Evolutionary conservation across 2,113 vertebrate species (phyloP), one percentile per base, ranked within the genome.

Genomic region (Anser cygnoides): DNA sequence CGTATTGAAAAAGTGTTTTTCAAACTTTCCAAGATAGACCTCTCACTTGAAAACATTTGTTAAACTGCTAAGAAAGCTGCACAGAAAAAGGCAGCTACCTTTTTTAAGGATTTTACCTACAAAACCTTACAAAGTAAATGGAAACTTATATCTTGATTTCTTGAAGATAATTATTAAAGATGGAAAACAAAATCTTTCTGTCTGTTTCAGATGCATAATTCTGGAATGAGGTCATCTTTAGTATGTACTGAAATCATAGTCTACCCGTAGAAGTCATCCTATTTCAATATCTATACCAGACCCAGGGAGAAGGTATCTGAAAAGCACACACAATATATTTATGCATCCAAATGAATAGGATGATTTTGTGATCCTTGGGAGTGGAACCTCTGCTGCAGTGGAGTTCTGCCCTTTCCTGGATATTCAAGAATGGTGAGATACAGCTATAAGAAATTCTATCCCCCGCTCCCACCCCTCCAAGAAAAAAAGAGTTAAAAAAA

Each of bases 31-130:
- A 28, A 76, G 35, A 13, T 85, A 76, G 20, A 49, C 46, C 18
- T 81, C 33, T 78, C 29, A 61, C 62, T 92, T 83, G n/a, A 83
- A 96, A 93, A 67, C 3, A 44, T 33, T 63, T 91, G 84, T 83
- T 93, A 3, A 87, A 68, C 29, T 39, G 22, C 10, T 78, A 76
- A n/a, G 46, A 95, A 92, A 84, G 61, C 3, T 25, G 5, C 10
- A 65, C 22, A 73, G 57, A 72, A 91, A 71, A 78, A 89, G 46
- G 0, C 6, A 23, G 66, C 12, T 80, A 13, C 8, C 17, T 33
- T 67, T 92, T 80, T 92, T 46, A 84, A 84, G 3, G 19, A 29
- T 94, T 77, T 58, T 84, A 44, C 29, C 12, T 46, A 83, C 20
- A 92, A 81, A 94, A 8, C 2, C 19, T 35, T 49, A 49, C 46